A percentile compares a stretch with the other conserved stretches of the same genome.
Evolutionary conservation across 2,113 vertebrate species (phyloP).

Genomic region (Rattus norvegicus): GRCr8 NC_086031.1:86862001-86862500

Average conservation of each 20-base stretch:
- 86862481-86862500: not conserved
- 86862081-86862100: not conserved
- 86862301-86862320: not conserved
- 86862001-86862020: too few species aligned
- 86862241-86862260: not conserved
- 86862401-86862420: not conserved
- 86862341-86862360: not conserved
- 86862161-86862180: not conserved
- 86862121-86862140: not conserved
- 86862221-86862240: not conserved
- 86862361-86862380: not conserved
- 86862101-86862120: not conserved
- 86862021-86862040: not conserved
- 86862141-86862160: not conserved
- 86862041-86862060: not conserved
- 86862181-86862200: not conserved
- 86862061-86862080: not conserved
- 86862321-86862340: not conserved
- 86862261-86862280: not conserved
- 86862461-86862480: not conserved
- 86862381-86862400: not conserved
- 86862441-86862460: not conserved
- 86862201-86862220: not conserved
- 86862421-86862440: not conserved
- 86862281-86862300: not conserved